A percentile compares a stretch with the other conserved stretches of the same genome.
Evolutionary conservation across 2,888 invertebrate genomes (phyloP).

Genomic region (Clistopyga incitator): DNA sequence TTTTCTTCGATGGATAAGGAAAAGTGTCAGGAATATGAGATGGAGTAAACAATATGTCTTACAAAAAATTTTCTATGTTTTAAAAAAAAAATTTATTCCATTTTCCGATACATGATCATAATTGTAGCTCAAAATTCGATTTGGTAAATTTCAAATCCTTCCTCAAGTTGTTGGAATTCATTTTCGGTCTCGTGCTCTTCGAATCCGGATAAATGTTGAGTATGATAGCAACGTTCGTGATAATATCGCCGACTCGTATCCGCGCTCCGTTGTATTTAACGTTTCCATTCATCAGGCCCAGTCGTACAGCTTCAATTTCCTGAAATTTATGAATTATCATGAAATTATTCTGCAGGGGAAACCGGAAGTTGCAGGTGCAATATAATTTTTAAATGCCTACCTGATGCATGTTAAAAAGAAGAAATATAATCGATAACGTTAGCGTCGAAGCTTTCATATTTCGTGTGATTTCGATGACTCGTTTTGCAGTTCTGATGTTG

Average conservation of each 20-base stretch:
- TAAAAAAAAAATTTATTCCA: not conserved
- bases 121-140: slow-evolving; percentile 27
- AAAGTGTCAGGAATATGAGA: not conserved
- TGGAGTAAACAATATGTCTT: not conserved
- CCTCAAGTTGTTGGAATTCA: slow-evolving; percentile 2
- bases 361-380: not conserved
- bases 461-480: slow-evolving; percentile 35
- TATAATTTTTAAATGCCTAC: not conserved
- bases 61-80: not conserved
- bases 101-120: slow-evolving; percentile 14
- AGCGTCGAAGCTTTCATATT: slow-evolving; percentile 36
- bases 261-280: slow-evolving; percentile 48
- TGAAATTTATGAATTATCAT: slow-evolving; percentile 35
- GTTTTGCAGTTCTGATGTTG: slow-evolving; percentile 9
- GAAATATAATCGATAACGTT: slow-evolving; percentile 22
- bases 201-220: slow-evolving; percentile 49
- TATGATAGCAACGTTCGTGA: slow-evolving; percentile 60
- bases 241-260: slow-evolving; percentile 58
- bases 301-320: slow-evolving; percentile 39
- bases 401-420: slow-evolving; percentile 15
- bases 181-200: not conserved
- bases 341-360: not conserved
- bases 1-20: not conserved
- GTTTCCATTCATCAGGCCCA: slow-evolving; percentile 67
- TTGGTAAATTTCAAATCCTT: slow-evolving; percentile 5